Evolutionary conservation across 2,797 vertebrate genomes (phyloP), one percentile per base, ranked within the genome.

Genomic region (Vultur gryphus): DNA sequence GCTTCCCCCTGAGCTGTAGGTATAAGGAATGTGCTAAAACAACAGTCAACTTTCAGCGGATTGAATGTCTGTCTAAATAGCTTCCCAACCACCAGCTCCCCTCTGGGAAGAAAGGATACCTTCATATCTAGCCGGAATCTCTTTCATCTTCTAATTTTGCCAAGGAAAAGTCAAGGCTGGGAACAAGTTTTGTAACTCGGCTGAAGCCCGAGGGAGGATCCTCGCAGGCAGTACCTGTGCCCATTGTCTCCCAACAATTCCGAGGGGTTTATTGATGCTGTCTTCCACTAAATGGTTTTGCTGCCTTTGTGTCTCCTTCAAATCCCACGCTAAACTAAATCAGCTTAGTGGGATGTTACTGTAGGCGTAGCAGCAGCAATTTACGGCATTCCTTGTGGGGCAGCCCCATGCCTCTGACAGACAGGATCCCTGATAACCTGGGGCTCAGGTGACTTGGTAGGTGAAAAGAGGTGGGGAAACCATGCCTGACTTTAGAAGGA

Each of bases 61-160:
- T 26, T 81, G 35, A 65, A 88, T 28, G 23, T 57, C 78, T 93
- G 43, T 84, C 64, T 94, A 76, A 93, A 86, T 37, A 95, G 69
- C 43, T 93, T 91, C 77, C 66, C 54, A 91, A 65, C 62, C 67
- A 84, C 52, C 46, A 81, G 25, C 44, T 93, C 43, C 62, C 52
- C 58, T 79, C 69, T 93, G 87, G 89, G 77, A 54, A 88, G 59
- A 84, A 86, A 52, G 35, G 39, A 48, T 72, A 21, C 33, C 69
- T 86, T 75, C 44, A 84, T 95, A 91, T 66, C 87, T 91, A 78
- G 67, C 57, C 52, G 51, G 64, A 77, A 89, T 87, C 67, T 94
- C 54, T 89, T 84, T 85, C 20, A 43, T 94, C 67, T 69, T 71
- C 26, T 86, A 3, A 21, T 76, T 90, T 91, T 95, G 43, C 39